A percentile compares a stretch with the other conserved stretches of the same genome.
Conservation (phyloP, 2,113 vertebrate species). For the Cairina moschata region DNA sequence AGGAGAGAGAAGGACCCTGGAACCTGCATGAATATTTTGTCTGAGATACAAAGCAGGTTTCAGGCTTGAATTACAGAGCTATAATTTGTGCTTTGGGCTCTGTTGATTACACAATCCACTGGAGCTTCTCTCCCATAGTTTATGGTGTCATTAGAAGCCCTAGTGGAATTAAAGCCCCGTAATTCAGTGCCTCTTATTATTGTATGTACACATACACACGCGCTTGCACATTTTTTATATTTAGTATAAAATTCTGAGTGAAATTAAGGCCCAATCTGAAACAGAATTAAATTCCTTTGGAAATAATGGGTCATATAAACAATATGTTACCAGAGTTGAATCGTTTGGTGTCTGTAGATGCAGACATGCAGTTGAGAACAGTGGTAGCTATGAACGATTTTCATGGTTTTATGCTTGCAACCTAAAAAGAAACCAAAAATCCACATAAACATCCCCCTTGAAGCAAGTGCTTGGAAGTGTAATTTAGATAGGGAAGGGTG, state of each 20-base stretch:
- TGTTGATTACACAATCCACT: not conserved
- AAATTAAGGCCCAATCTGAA: not conserved
- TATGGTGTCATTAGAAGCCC: not conserved
- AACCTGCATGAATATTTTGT: not conserved
- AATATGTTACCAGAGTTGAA: not conserved
- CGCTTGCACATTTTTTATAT: not conserved
- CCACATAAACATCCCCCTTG: not conserved
- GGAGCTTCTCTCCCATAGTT: not conserved
- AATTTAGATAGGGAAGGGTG: not conserved
- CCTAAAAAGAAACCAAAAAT: not conserved
- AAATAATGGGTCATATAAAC: not conserved
- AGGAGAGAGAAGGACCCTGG: not conserved
- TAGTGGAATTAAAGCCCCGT: not conserved
- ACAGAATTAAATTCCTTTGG: not conserved
- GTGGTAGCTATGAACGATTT: not conserved
- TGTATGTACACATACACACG: not conserved
- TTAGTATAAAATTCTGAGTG: not conserved
- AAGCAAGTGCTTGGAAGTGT: not conserved
- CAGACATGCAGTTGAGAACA: not conserved
- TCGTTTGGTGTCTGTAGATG: not conserved
- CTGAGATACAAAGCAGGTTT: not conserved
- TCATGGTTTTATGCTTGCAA: not conserved
- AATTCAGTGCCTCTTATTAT: not conserved
- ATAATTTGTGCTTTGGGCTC: not conserved
- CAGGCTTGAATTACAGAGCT: not conserved